Base-by-base conservation (phyloP, 2,888 invertebrate species). In the Thereva unica region DNA sequence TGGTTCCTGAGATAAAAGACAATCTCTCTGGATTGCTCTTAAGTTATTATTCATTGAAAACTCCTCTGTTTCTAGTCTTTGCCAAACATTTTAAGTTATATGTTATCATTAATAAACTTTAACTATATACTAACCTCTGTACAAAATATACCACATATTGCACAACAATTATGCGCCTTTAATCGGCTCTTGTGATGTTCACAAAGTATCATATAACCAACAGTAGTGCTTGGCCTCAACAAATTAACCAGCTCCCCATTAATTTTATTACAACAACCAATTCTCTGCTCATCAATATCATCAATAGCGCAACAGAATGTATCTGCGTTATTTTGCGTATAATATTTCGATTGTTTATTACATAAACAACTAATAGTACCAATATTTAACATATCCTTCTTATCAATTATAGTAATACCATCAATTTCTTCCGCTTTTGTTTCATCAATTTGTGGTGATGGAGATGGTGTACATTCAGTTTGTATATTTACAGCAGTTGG, bases 131-230 rank as follows among this genome's bases (percentile, higher is more conserved):
- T 72, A 74, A 90, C 92, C 86, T 94, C 93, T 5, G 93, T 90
- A 77, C 95, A 95, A 79, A 93, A 96, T 61, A 93, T 82, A 5
- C 95, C 92, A 80, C 96, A 96, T 1, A 89, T 89, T 0, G 95
- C 91, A 76, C 95, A 96, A 78, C 94, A 94, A 79, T 94, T 92
- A 80, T 96, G 96, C 44, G 86, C 81, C 9, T 86, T 81, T 68
- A 95, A 82, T 68, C 93, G 86, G 73, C 88, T 86, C 68, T 87
- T 84, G 79, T 96, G 96, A 73, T 88, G 85, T 56, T 86, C 85
- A 78, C 96, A 96, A 35, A 92, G 83, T 12, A 92, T 86, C 77
- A 90, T 85, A 79, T 89, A 95, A 7, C 93, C 92, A 59, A 93
- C 87, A 52, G 89, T 83, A 4, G 86, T 85, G 37, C 91, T 90